phyloP scores from a whole-genome alignment of 2,888 invertebrate species.

The Achlya flavicornis region DNA sequence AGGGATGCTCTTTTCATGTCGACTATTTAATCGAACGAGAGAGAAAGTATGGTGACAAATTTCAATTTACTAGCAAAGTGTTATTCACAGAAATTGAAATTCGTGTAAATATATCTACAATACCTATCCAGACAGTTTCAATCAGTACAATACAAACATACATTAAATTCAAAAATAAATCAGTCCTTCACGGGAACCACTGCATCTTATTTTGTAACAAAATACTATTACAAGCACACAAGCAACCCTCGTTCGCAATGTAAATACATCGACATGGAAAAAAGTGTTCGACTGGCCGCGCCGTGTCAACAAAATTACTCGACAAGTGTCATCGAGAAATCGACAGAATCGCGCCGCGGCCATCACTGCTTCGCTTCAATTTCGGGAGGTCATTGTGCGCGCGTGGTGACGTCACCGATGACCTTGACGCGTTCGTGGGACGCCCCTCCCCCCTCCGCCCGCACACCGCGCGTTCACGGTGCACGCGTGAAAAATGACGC shows the following conservation, averaged over 20 bases:
- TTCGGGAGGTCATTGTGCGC: conserved; percentile 78
- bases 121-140: not conserved
- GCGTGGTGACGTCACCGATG: conserved; percentile 75
- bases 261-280: conserved; percentile 35
- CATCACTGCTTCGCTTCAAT: conserved; percentile 52
- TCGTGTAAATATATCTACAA: not conserved
- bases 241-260: conserved; percentile 37
- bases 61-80: no score
- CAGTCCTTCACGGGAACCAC: not conserved
- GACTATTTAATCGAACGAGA: not conserved
- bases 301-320: conserved; percentile 52
- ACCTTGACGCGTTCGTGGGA: conserved; percentile 75
- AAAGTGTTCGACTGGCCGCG: conserved; percentile 34
- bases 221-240: conserved; percentile 38
- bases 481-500: conserved; percentile 66
- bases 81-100: not conserved
- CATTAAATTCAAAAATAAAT: conserved; percentile 1
- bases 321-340: conserved; percentile 56
- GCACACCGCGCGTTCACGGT: conserved; percentile 33
- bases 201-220: not conserved
- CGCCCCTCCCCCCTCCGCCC: conserved; percentile 31
- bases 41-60: not conserved
- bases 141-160: not conserved
- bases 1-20: not conserved
- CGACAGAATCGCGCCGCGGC: conserved; percentile 43